These are phyloP conservation scores for Pseudomyrmex concolor DNA, from an alignment of 1,140 invertebrate species.

Conservation along the genomic window DNA sequence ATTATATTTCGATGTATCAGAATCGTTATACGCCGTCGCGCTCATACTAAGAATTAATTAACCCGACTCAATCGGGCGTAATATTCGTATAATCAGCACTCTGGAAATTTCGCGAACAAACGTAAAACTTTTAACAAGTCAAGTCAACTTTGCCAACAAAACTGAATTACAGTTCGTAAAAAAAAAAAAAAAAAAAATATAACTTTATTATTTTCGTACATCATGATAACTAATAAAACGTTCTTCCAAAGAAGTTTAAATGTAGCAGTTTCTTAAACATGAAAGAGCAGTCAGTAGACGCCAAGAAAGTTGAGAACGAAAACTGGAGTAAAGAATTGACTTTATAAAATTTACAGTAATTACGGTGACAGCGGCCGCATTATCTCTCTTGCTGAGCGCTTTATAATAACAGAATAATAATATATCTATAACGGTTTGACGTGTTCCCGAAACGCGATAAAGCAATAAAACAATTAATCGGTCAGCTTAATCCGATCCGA, in stretches of 20 bases:
- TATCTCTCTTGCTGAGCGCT: background rate
- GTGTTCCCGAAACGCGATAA: background rate
- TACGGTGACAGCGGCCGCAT: too few relatives aligned
- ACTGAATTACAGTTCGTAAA: background rate
- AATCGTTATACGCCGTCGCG: background rate
- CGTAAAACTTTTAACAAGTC: background rate
- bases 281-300: background rate
- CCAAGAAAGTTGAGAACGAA: background rate
- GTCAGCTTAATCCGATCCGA: background rate
- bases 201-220: background rate
- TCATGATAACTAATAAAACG: background rate
- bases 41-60: slow-evolving; percentile 9
- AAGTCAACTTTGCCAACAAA: background rate
- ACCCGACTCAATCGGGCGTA: background rate
- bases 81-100: background rate
- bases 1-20: slow-evolving; percentile 1
- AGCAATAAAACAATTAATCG: slow-evolving; percentile 1
- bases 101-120: background rate
- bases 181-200: background rate
- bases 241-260: background rate
- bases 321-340: background rate
- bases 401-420: background rate
- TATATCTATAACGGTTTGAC: background rate
- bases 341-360: background rate
- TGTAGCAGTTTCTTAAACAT: background rate